These are phyloP conservation scores for Heliconius himera DNA, from an alignment of 1,140 invertebrate genomes.

Conservation along the genomic window DNA sequence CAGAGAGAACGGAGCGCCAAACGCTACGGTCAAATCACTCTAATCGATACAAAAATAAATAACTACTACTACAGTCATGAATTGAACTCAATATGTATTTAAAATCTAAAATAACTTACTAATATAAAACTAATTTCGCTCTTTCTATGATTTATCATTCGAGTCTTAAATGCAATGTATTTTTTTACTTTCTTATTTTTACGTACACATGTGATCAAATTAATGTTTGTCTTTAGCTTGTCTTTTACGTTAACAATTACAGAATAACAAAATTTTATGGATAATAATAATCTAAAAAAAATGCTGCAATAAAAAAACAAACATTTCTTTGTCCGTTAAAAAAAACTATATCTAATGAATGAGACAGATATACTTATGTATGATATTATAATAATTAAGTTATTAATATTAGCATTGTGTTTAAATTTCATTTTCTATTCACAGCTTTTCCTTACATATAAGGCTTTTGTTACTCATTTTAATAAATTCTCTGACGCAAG, in stretches of 20 bases:
- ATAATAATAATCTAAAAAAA: no score
- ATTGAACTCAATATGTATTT: neutral
- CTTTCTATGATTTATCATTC: no score
- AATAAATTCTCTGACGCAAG: neutral
- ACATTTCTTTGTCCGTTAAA: neutral
- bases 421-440: neutral
- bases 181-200: no score
- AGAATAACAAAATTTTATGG: neutral
- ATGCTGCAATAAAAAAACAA: neutral
- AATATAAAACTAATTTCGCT: neutral
- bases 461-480: neutral
- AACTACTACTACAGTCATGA: neutral
- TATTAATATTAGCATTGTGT: neutral
- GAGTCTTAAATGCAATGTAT: no score
- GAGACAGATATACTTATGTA: neutral
- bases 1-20: no score
- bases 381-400: no score
- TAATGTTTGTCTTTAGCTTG: neutral
- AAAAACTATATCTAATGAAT: neutral
- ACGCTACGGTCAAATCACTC: no score
- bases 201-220: no score
- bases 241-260: neutral
- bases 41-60: neutral
- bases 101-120: neutral
- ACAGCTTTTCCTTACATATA: neutral